phyloP scores from a whole-genome alignment of 2,797 vertebrate species.

The Tragopan temminckii region DNA sequence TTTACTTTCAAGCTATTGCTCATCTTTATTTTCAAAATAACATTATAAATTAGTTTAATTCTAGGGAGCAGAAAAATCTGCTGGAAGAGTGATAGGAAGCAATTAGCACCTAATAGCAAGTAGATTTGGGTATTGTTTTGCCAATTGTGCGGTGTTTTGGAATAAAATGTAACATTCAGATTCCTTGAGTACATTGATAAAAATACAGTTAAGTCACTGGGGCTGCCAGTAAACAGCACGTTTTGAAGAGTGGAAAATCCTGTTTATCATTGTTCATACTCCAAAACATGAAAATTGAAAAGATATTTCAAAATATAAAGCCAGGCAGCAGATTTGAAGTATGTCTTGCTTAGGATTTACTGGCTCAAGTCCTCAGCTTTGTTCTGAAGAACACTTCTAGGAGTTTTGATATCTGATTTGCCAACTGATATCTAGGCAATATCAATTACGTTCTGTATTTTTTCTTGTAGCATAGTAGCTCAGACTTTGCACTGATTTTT shows the following conservation, averaged over 20 bases:
- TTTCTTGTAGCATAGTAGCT: not conserved
- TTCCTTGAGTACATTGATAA: not conserved
- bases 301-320: not conserved
- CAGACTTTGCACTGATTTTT: not conserved
- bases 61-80: not conserved
- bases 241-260: not conserved
- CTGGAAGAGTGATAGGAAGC: not conserved
- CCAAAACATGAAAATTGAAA: not conserved
- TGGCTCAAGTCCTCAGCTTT: not conserved
- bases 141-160: not conserved
- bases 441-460: not conserved
- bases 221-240: not conserved
- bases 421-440: not conserved
- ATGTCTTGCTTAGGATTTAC: not conserved
- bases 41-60: conserved; percentile 33
- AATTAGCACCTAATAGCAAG: conserved; percentile 31
- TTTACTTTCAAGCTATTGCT: not conserved
- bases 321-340: not conserved
- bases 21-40: conserved; percentile 28
- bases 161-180: conserved; percentile 24
- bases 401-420: not conserved
- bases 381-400: not conserved
- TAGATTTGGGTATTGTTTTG: conserved; percentile 2
- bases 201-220: not conserved
- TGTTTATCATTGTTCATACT: not conserved